phyloP scores from a whole-genome alignment of 2,797 vertebrate genomes.

The Sebastes oblongus region DNA sequence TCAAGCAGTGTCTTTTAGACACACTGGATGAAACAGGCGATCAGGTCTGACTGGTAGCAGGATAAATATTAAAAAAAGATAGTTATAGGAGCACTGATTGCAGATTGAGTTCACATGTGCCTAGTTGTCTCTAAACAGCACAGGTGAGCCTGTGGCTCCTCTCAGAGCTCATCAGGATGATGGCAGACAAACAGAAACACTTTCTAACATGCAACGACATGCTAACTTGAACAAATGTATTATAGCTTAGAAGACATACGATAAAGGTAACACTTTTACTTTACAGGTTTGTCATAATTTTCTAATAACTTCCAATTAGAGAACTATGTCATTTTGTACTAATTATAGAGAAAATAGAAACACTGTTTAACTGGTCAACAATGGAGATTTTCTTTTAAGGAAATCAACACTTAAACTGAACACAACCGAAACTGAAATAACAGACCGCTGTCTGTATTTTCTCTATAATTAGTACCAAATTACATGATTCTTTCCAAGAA shows the following conservation, averaged over 20 bases:
- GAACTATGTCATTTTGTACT: neutral
- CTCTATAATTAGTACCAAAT: neutral
- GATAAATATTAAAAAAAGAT: too few species aligned
- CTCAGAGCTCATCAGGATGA: too few species aligned
- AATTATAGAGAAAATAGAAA: neutral
- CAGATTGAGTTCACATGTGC: too few species aligned
- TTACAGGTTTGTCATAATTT: neutral
- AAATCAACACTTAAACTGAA: neutral
- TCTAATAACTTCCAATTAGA: neutral
- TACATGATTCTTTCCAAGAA: neutral
- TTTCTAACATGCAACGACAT: too few species aligned
- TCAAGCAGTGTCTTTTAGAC: too few species aligned
- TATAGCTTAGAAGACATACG: neutral
- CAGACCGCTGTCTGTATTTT: neutral
- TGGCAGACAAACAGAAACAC: too few species aligned
- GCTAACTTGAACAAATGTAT: neutral
- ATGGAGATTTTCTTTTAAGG: neutral
- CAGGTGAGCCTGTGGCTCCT: too few species aligned
- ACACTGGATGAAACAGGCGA: too few species aligned
- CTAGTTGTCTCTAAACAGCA: too few species aligned
- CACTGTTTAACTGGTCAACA: neutral
- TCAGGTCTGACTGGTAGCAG: too few species aligned
- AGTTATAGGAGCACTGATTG: too few species aligned
- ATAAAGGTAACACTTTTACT: neutral
- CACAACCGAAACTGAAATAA: neutral